phyloP scores from a whole-genome alignment of 2,797 vertebrate species.

The Pseudochaenichthys georgianus region DNA sequence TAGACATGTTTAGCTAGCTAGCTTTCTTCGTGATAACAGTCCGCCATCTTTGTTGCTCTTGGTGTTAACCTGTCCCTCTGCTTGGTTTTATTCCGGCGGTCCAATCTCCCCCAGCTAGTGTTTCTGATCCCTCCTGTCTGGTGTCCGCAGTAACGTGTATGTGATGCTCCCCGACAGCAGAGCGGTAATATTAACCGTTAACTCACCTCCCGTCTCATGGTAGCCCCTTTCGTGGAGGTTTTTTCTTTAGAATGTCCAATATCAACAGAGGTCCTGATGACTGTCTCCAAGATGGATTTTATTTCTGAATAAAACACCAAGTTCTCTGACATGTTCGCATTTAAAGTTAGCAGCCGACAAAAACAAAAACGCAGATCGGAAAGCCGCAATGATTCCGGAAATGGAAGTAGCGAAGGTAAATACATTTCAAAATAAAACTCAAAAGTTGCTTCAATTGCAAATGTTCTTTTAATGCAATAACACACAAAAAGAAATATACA shows the following conservation, averaged over 20 bases:
- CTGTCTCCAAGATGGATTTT: conserved; percentile 54
- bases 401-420: neutral
- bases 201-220: conserved; percentile 31
- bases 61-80: neutral
- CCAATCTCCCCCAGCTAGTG: neutral
- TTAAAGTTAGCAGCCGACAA: accelerated
- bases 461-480: conserved; percentile 42
- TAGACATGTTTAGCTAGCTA: neutral
- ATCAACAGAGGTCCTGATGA: conserved; percentile 20
- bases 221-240: accelerated
- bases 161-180: too few species aligned
- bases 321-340: conserved; percentile 42
- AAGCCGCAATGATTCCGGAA: conserved; percentile 37
- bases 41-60: conserved; percentile 61
- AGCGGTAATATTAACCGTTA: neutral
- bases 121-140: conserved; percentile 19
- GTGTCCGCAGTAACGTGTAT: too few species aligned
- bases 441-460: neutral
- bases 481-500: neutral
- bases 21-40: accelerated
- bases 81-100: neutral
- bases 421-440: conserved; percentile 65
- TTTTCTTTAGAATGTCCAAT: neutral
- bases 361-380: too few species aligned
- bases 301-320: conserved; percentile 50